Evolutionary conservation across 2,113 vertebrate species (phyloP).

Genomic region (Callipepla squamata): DNA sequence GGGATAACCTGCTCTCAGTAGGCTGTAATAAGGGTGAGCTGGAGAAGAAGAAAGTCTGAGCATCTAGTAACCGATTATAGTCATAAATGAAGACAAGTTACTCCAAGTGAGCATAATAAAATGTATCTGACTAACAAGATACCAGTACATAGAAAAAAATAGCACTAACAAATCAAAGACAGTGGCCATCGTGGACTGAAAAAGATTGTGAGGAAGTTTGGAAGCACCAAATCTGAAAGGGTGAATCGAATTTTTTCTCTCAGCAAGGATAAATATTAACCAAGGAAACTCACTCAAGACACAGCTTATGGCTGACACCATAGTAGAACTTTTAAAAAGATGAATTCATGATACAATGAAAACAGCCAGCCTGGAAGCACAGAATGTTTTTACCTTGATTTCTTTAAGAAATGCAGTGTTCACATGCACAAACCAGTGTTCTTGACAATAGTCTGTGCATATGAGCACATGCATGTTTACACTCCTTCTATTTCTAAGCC

Average conservation of each 20-base stretch:
- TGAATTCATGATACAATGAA: neutral
- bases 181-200: neutral
- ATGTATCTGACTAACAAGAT: neutral
- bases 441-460: neutral
- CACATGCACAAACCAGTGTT: neutral
- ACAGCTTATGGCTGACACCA: neutral
- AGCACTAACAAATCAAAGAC: neutral
- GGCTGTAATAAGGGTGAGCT: neutral
- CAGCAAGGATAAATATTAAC: neutral
- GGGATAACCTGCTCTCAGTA: neutral
- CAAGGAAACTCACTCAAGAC: neutral
- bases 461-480: neutral
- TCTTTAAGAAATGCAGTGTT: neutral
- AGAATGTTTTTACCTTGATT: neutral
- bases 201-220: neutral
- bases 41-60: neutral
- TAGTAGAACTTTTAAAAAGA: neutral
- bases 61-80: neutral
- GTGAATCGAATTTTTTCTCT: neutral
- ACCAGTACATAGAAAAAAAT: neutral
- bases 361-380: neutral
- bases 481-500: neutral
- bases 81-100: neutral
- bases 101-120: neutral
- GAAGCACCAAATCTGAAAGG: neutral